Base-by-base conservation (phyloP, 2,888 invertebrate species). In the Liopterus haemorrhoidalis region DNA sequence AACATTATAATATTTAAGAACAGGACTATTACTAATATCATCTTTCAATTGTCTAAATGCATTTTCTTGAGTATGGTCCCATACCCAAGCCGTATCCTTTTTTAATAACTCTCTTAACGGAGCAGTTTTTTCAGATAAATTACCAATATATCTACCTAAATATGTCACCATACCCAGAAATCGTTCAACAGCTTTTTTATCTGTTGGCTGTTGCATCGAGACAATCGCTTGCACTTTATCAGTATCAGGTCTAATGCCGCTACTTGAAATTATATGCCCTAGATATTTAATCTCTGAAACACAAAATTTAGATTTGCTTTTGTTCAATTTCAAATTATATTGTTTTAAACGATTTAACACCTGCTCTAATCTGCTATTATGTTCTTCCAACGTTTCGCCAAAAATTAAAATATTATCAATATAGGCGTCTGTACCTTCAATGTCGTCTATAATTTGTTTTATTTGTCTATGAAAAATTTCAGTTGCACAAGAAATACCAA, bases 91-190 rank as follows among this genome's bases (percentile, higher is more conserved):
- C n/a, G 18, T 27, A 32, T 54, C 44, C 40, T 52, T 41, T 33
- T 45, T 51, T 12, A 54, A 37, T 16, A 53, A 27, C 37, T 20
- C 39, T 40, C 56, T 51, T 12, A 55, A 42, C 8, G 44, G 33
- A 14, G 20, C 41, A 19, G 51, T 51, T 30, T 48, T 20, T 15
- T 49, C 27, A 11, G 54, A 53, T 12, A 57, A 31, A 49, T 57
- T 54, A 6, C 46, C 48, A 22, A 55, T 50, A 40, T 50, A 53
- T 46, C 51, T 54, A 15, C 46, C 39, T 11, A 57, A 27, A 41
- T 57, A 57, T 2, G 41, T 51, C 5, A 53, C 21, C 51, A 54
- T 54, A 8, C 53, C 54, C n/a, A 56, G 33, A 38, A 58, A 49
- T 22, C 53, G 16, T 45, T 49, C 47, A n/a, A 55, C n/a, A 14